Conservation (phyloP, 2,113 vertebrate species). For the Urocolius indicus region DNA sequence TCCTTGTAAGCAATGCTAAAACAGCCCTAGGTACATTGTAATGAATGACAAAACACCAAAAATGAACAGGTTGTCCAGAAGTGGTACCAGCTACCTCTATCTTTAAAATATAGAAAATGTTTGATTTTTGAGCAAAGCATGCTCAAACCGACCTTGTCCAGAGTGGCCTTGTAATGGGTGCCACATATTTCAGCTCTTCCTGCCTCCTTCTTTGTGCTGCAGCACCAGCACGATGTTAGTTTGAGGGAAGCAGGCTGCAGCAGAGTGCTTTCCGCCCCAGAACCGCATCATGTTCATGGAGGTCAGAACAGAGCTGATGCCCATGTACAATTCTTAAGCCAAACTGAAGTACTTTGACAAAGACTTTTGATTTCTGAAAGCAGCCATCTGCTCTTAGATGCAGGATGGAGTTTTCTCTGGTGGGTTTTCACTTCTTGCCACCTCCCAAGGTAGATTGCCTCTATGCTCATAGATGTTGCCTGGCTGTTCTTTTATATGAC, state of each 20-base stretch:
- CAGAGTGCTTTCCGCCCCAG: background rate
- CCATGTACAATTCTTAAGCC: accelerated
- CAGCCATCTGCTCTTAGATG: background rate
- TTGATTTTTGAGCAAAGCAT: background rate
- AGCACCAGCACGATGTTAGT: accelerated
- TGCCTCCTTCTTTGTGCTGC: background rate
- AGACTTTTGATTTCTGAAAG: background rate
- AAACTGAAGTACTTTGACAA: background rate
- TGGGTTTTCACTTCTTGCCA: background rate
- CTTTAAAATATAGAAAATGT: background rate
- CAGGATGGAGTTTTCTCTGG: background rate
- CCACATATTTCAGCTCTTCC: background rate
- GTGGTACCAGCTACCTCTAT: background rate
- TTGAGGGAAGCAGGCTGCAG: background rate
- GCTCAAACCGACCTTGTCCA: background rate
- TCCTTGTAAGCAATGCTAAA: background rate
- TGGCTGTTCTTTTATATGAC: background rate
- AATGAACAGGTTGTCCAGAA: background rate
- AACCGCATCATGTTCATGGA: background rate
- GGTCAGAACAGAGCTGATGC: background rate
- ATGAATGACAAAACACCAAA: background rate
- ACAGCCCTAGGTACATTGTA: background rate
- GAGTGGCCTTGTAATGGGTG: background rate
- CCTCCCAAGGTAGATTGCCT: background rate
- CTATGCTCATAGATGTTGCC: background rate